Conservation (phyloP, 2,797 vertebrate genomes). For the Hydrophis major region DNA sequence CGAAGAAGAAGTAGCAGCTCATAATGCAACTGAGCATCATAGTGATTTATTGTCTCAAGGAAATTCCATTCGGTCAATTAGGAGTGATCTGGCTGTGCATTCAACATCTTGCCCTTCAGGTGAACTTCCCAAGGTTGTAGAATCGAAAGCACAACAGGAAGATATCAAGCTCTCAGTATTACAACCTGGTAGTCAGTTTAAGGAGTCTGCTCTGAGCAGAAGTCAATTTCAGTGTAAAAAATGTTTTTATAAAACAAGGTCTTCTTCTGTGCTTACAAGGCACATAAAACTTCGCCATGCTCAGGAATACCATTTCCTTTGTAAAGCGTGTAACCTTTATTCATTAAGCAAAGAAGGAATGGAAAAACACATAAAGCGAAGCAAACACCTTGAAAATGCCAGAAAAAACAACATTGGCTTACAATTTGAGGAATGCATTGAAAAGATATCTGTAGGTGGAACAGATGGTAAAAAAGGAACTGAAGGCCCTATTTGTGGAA, state of each 20-base stretch:
- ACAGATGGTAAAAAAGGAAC: conserved; percentile 61
- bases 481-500: conserved; percentile 59
- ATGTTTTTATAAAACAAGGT: conserved; percentile 88
- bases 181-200: conserved; percentile 62
- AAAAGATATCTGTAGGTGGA: conserved; percentile 77
- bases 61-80: conserved; percentile 21
- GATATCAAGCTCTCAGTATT: conserved; percentile 39
- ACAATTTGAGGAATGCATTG: conserved; percentile 82
- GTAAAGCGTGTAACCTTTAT: conserved; percentile 87
- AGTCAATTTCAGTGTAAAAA: conserved; percentile 85
- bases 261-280: conserved; percentile 80
- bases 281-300: conserved; percentile 85
- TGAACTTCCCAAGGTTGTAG: conserved; percentile 39
- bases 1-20: conserved; percentile 66
- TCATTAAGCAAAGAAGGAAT: conserved; percentile 87
- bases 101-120: conserved; percentile 28
- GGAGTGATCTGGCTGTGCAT: conserved; percentile 45
- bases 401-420: conserved; percentile 76
- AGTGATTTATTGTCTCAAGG: conserved; percentile 44
- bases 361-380: conserved; percentile 86
- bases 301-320: conserved; percentile 83
- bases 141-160: conserved; percentile 62
- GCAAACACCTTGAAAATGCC: conserved; percentile 82
- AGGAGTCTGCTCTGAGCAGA: conserved; percentile 70
- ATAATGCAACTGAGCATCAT: conserved; percentile 62